phyloP scores from a whole-genome alignment of 2,888 invertebrate species.

The Morpho helenor region DNA sequence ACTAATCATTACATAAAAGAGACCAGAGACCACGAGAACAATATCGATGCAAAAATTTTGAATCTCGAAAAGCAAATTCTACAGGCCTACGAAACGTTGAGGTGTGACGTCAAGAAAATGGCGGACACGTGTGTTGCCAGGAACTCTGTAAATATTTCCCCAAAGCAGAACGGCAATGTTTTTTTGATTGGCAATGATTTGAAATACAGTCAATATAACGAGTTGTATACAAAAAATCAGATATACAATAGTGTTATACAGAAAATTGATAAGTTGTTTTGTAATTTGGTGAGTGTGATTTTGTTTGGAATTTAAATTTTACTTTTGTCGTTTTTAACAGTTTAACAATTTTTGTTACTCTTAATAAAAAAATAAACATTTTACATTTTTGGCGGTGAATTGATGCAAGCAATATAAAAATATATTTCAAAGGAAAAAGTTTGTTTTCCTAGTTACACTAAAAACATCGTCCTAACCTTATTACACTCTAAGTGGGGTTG shows the following conservation, averaged over 20 bases:
- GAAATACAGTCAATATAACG: conserved; percentile 50
- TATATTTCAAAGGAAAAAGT: too few species aligned
- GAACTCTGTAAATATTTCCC: conserved; percentile 32
- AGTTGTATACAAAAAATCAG: conserved; percentile 54
- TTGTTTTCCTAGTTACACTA: too few species aligned
- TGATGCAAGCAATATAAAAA: too few species aligned
- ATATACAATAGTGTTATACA: conserved; percentile 65
- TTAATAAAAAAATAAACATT: too few species aligned
- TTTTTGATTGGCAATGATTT: conserved; percentile 57
- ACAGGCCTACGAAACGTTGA: conserved; percentile 57
- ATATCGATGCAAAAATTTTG: conserved; percentile 55
- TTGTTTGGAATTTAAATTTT: not conserved
- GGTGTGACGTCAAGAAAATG: conserved; percentile 49
- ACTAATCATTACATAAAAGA: conserved; percentile 69
- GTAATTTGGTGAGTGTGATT: conserved; percentile 61
- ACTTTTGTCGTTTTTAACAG: too few species aligned
- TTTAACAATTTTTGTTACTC: too few species aligned
- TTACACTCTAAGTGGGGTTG: too few species aligned
- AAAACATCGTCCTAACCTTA: too few species aligned
- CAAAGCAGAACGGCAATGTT: conserved; percentile 59
- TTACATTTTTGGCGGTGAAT: too few species aligned
- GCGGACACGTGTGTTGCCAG: conserved; percentile 45
- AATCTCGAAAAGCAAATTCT: conserved; percentile 57
- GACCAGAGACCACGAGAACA: conserved; percentile 59
- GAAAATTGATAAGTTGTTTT: conserved; percentile 67